Percentiles rank a stretch among this genome's conserved stretches.
These are phyloP conservation scores for Parascotia fuliginaria DNA, from an alignment of 2,888 invertebrate genomes.

Conservation along the genomic window DNA sequence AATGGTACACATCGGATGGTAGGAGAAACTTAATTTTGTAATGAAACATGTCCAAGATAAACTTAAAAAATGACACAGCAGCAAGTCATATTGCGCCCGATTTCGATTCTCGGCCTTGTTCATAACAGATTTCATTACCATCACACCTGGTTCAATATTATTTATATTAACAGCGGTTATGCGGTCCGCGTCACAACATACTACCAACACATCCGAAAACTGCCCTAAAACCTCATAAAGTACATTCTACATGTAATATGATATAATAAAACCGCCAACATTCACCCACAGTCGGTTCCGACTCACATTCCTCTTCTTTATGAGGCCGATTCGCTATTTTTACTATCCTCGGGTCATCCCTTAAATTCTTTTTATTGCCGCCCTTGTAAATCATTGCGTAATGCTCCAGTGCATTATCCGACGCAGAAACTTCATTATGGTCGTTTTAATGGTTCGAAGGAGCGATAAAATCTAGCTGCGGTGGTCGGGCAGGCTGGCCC, in stretches of 20 bases:
- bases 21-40: too few species aligned
- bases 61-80: too few species aligned
- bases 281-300: slow-evolving; percentile 58
- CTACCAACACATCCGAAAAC: slow-evolving; percentile 16
- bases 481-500: slow-evolving; percentile 54
- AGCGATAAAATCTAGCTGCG: slow-evolving; percentile 83
- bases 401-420: slow-evolving; percentile 84
- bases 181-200: background rate
- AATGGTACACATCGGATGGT: too few species aligned
- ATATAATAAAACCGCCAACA: slow-evolving; percentile 61
- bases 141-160: too few species aligned
- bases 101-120: too few species aligned
- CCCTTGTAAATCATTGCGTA: slow-evolving; percentile 85
- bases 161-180: too few species aligned
- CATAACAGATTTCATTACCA: too few species aligned
- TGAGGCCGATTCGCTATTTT: slow-evolving; percentile 72
- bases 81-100: too few species aligned
- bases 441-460: slow-evolving; percentile 84
- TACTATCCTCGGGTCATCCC: slow-evolving; percentile 80
- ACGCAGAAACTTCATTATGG: slow-evolving; percentile 84
- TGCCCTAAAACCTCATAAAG: slow-evolving; percentile 45
- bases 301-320: slow-evolving; percentile 79
- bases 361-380: slow-evolving; percentile 85
- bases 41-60: too few species aligned
- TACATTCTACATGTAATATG: slow-evolving; percentile 50